These are phyloP conservation scores for Hippocampus abdominalis DNA, from an alignment of 2,113 vertebrate genomes.

Conservation along the genomic window DNA sequence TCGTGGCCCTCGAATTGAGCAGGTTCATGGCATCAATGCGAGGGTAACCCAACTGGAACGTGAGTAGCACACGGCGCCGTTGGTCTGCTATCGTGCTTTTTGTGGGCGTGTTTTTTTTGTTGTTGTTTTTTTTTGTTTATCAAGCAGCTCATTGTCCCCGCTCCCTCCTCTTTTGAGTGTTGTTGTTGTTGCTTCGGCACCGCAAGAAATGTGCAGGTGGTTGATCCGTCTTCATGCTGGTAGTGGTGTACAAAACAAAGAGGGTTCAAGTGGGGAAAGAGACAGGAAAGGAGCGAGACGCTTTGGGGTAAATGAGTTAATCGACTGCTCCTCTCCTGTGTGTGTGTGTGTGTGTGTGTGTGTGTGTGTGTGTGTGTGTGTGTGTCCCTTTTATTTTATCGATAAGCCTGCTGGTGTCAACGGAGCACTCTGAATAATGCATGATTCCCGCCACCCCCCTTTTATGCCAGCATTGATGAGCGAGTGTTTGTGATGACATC, in stretches of 20 bases:
- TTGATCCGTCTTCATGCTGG: constrained; percentile 32
- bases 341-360: constrained; percentile 31
- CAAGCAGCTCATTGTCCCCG: constrained; percentile 21
- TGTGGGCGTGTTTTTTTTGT: constrained; percentile 21
- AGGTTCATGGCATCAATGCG: constrained; percentile 71
- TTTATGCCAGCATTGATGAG: constrained; percentile 74
- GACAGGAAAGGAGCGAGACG: constrained; percentile 51
- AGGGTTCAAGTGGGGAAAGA: constrained; percentile 10
- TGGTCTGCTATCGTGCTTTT: constrained; percentile 47
- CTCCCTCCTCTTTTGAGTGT: constrained; percentile 16
- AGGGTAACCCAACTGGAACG: constrained; percentile 51
- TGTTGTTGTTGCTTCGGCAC: constrained; percentile 52
- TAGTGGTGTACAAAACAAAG: constrained; percentile 32
- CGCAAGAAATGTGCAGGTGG: constrained; percentile 28
- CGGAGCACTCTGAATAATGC: constrained; percentile 84
- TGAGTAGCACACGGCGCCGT: constrained; percentile 38
- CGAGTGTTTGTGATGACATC: constrained; percentile 88
- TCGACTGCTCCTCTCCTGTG: constrained; percentile 82
- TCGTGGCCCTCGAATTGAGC: constrained; percentile 54
- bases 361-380: constrained; percentile 47
- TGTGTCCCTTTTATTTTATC: constrained; percentile 82
- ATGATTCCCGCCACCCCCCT: constrained; percentile 58
- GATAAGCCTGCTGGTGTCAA: constrained; percentile 78
- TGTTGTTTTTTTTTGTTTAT: constrained; percentile 40
- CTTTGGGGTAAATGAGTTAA: constrained; percentile 82